Percentiles rank a stretch among this genome's conserved stretches.
phyloP scores from a whole-genome alignment of 2,113 vertebrate genomes.

The Caranx ignobilis region DNA sequence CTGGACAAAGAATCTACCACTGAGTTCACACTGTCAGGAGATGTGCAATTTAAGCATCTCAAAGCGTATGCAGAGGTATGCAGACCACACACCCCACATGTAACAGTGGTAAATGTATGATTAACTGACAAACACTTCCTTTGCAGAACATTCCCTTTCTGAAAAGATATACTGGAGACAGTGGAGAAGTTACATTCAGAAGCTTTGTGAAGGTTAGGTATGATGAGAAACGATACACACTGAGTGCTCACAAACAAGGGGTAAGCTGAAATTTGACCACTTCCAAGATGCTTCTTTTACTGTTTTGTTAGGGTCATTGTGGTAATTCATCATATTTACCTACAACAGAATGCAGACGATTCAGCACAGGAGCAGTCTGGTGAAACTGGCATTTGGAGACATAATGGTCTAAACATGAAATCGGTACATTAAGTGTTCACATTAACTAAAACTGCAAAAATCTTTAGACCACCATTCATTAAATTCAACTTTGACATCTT shows the following conservation, averaged over 20 bases:
- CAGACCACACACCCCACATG: neutral
- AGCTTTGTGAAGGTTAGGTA: conserved; percentile 55
- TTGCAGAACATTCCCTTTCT: conserved; percentile 65
- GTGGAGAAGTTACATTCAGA: conserved; percentile 39
- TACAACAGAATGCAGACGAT: conserved; percentile 5
- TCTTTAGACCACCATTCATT: neutral
- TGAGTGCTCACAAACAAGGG: conserved; percentile 41
- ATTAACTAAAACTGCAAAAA: neutral
- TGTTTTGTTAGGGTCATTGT: neutral
- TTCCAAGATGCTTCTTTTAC: neutral
- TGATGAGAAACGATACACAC: conserved; percentile 49
- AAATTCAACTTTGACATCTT: neutral
- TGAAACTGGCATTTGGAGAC: neutral
- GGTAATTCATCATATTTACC: conserved; percentile 8
- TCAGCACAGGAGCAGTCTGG: neutral
- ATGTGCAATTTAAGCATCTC: conserved; percentile 58
- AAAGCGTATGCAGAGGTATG: conserved; percentile 38
- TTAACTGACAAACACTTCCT: neutral
- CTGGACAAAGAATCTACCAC: conserved; percentile 42
- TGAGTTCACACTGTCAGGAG: conserved; percentile 52
- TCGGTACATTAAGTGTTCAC: conserved; percentile 25
- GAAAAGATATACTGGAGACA: conserved; percentile 54
- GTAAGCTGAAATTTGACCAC: conserved; percentile 42
- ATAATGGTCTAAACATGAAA: conserved; percentile 11
- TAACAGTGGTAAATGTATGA: neutral